Evolutionary conservation across 2,888 invertebrate genomes (phyloP).

Genomic region (Tillus elongatus): DNA sequence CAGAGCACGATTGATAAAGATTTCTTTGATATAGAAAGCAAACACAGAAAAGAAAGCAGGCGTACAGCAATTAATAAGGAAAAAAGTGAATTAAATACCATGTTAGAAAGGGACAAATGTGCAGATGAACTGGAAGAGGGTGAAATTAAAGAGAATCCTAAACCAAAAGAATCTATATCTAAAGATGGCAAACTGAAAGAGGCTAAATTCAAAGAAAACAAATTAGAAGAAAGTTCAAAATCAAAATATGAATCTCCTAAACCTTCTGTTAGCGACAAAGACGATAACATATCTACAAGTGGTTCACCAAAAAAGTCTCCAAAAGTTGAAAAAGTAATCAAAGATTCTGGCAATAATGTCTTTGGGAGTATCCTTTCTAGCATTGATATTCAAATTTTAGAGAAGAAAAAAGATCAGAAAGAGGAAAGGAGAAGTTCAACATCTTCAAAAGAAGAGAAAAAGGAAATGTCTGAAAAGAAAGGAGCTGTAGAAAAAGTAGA

Average conservation of each 20-base stretch:
- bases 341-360: background rate
- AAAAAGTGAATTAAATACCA: background rate
- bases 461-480: constrained; percentile 7
- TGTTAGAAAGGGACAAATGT: no score
- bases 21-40: constrained; percentile 1
- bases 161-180: background rate
- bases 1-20: background rate
- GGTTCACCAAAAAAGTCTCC: background rate
- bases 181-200: background rate
- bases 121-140: no score
- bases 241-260: background rate
- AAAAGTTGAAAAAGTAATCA: background rate
- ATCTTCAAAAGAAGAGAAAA: constrained; percentile 16
- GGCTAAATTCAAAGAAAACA: background rate
- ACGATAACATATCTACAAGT: background rate
- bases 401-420: constrained; percentile 8
- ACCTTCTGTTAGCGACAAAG: background rate
- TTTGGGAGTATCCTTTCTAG: background rate
- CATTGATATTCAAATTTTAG: constrained; percentile 3
- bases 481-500: background rate
- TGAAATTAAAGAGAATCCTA: background rate
- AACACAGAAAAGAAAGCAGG: constrained; percentile 6
- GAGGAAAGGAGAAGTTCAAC: constrained; percentile 10
- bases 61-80: background rate
- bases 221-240: background rate